Percentiles rank a stretch among this genome's conserved stretches.
Conservation (phyloP, 1,140 invertebrate species). For the Papilio helenus region DNA sequence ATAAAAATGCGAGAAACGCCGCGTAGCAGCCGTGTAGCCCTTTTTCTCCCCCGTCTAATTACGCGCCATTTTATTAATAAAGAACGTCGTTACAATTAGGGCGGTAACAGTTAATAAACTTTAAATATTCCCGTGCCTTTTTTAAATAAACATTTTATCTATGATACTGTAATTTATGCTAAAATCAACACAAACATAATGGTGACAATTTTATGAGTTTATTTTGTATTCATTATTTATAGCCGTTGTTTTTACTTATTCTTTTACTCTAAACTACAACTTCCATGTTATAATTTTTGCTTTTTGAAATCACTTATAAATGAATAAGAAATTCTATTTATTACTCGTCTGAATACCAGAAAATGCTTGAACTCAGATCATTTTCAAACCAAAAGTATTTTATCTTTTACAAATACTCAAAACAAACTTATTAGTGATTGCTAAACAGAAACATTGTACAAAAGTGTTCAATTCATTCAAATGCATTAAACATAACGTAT, state of each 20-base stretch:
- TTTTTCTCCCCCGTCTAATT: slow-evolving; percentile 80
- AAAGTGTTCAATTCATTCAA: background rate
- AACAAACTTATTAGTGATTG: background rate
- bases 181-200: background rate
- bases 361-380: background rate
- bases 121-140: slow-evolving; percentile 55
- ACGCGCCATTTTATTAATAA: slow-evolving; percentile 79
- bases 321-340: background rate
- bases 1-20: too few relatives aligned
- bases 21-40: too few relatives aligned
- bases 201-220: background rate
- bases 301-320: background rate
- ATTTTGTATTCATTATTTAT: background rate
- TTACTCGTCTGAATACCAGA: background rate
- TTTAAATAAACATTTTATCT: slow-evolving; percentile 44
- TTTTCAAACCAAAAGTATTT: background rate
- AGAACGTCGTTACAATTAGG: slow-evolving; percentile 76
- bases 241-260: background rate
- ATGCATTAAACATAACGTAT: background rate
- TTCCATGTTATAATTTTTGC: background rate
- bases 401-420: background rate
- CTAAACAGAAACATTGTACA: background rate
- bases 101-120: slow-evolving; percentile 63
- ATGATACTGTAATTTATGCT: slow-evolving; percentile 3
- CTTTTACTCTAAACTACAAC: background rate